Evolutionary conservation across 2,113 vertebrate genomes (phyloP).

Genomic region (Rhea pennata): DNA sequence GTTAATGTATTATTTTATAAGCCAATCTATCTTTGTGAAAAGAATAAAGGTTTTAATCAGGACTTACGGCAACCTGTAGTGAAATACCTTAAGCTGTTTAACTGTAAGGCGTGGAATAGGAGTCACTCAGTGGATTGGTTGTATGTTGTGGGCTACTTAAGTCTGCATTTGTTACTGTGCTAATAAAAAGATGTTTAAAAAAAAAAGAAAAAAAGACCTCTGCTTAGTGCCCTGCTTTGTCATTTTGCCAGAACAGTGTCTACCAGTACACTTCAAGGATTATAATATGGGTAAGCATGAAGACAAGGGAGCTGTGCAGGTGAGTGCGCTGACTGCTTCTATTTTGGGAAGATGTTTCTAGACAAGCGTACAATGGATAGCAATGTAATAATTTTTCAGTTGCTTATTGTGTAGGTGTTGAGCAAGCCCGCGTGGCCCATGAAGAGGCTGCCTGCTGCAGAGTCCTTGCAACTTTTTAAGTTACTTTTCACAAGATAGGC

Average conservation of each 20-base stretch:
- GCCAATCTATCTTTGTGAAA: slow-evolving; percentile 75
- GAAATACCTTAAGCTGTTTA: slow-evolving; percentile 88
- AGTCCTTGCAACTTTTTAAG: background rate
- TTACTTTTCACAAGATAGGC: background rate
- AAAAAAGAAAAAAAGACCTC: background rate
- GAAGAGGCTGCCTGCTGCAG: background rate
- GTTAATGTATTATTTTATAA: slow-evolving; percentile 81
- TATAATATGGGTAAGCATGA: background rate
- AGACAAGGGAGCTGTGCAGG: background rate
- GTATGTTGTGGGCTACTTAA: slow-evolving; percentile 80
- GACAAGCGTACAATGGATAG: background rate
- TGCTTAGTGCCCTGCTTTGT: slow-evolving; percentile 18
- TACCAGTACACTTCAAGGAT: background rate
- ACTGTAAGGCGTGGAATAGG: slow-evolving; percentile 81
- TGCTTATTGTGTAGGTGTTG: background rate
- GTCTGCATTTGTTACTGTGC: slow-evolving; percentile 87
- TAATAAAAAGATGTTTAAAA: slow-evolving; percentile 85
- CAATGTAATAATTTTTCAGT: fast-evolving
- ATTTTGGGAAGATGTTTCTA: background rate
- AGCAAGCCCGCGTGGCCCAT: fast-evolving
- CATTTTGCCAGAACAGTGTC: background rate
- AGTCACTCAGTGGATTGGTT: slow-evolving; percentile 83
- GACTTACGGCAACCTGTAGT: slow-evolving; percentile 79
- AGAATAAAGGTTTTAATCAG: slow-evolving; percentile 74
- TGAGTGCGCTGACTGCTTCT: background rate